Percentiles rank a stretch among this genome's conserved stretches.
Conservation (phyloP, 2,797 vertebrate species). For the Sebastes iracundus region DNA sequence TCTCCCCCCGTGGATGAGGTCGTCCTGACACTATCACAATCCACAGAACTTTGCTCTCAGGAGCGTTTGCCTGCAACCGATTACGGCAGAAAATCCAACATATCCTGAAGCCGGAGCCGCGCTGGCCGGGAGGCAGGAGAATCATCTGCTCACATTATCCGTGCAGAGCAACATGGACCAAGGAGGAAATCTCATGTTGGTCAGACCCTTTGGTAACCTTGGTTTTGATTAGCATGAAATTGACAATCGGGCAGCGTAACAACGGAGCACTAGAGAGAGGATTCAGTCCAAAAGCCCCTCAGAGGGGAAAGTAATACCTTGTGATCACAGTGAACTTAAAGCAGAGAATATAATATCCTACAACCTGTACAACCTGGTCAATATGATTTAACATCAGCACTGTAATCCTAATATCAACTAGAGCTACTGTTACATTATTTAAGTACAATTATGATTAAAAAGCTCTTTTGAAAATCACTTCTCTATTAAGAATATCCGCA, state of each 20-base stretch:
- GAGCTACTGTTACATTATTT: not conserved
- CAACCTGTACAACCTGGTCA: not conserved
- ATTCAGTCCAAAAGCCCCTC: conserved; percentile 20
- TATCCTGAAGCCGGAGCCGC: conserved; percentile 25
- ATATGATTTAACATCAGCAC: not conserved
- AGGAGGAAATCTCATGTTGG: conserved; percentile 28
- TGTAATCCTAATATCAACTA: not conserved
- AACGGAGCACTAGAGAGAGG: not conserved
- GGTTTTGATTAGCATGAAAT: conserved; percentile 36
- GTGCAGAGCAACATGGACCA: not conserved
- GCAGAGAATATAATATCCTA: not conserved
- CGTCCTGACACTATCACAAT: conserved; percentile 51
- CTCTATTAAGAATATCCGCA: too few species aligned
- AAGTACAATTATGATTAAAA: too few species aligned
- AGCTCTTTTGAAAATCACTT: too few species aligned
- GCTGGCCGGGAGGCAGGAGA: conserved; percentile 22
- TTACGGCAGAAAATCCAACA: conserved; percentile 49
- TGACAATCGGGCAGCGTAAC: conserved; percentile 6
- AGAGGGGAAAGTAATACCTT: not conserved
- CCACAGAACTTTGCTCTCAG: conserved; percentile 41
- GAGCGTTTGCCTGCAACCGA: conserved; percentile 39
- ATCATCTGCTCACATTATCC: conserved; percentile 31
- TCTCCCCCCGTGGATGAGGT: conserved; percentile 34
- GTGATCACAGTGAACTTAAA: not conserved
- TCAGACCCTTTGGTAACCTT: conserved; percentile 40